phyloP scores from a whole-genome alignment of 2,888 invertebrate species.

The Trachelus tabidus region DNA sequence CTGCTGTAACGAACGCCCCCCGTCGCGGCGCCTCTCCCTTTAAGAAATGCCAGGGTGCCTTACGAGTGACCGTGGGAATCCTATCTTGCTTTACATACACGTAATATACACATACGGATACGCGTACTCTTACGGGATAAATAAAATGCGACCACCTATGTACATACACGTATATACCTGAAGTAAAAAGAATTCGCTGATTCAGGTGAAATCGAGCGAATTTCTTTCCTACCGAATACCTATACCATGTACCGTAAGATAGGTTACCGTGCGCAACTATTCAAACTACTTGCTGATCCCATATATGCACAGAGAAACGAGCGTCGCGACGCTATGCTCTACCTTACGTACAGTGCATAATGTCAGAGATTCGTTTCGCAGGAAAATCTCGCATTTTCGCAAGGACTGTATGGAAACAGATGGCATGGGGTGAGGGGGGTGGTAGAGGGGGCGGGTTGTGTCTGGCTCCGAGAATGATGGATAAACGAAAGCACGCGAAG shows the following conservation, averaged over 20 bases:
- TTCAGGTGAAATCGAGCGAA: not conserved
- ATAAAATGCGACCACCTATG: no score
- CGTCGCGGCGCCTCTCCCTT: slow-evolving; percentile 17
- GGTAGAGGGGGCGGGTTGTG: not conserved
- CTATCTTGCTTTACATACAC: not conserved
- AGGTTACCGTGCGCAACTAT: not conserved
- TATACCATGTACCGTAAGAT: not conserved
- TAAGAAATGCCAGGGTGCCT: slow-evolving; percentile 22
- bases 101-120: slow-evolving; percentile 22
- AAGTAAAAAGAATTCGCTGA: not conserved
- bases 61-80: slow-evolving; percentile 31
- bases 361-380: not conserved
- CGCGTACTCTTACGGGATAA: not conserved
- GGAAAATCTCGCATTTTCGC: not conserved
- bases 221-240: not conserved
- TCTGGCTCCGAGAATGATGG: not conserved
- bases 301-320: not conserved
- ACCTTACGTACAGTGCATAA: not conserved
- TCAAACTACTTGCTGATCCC: not conserved
- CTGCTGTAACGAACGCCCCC: slow-evolving; percentile 26
- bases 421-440: not conserved
- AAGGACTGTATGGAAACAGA: not conserved
- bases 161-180: not conserved
- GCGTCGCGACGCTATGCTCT: not conserved
- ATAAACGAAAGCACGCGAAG: not conserved